Conservation (phyloP, 1,140 invertebrate species). For the Brachionus asplanchnoidis region DNA sequence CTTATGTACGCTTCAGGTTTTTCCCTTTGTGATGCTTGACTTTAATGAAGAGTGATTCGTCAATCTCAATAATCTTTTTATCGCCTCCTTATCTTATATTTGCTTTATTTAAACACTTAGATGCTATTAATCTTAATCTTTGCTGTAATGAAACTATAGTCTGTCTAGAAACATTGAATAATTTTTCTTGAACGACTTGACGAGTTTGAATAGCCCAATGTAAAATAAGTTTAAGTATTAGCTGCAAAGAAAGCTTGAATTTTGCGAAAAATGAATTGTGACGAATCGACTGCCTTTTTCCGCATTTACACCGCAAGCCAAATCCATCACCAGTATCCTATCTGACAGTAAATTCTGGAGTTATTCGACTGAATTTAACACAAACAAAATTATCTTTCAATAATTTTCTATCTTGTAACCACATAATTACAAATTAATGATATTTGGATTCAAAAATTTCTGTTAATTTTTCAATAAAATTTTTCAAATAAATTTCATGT, state of each 20-base stretch:
- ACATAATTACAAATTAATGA: background rate
- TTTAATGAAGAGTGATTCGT: no score
- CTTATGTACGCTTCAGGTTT: no score
- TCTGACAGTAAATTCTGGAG: background rate
- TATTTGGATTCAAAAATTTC: background rate
- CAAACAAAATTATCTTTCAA: background rate
- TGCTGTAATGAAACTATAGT: no score
- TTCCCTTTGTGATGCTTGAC: no score
- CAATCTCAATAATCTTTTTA: no score
- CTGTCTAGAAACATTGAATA: no score
- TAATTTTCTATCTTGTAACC: background rate
- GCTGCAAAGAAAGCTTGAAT: background rate
- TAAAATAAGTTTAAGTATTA: background rate
- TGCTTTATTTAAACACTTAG: no score
- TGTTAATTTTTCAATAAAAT: background rate
- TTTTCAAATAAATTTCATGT: background rate
- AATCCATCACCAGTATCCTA: background rate
- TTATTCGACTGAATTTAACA: background rate
- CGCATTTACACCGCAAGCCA: background rate
- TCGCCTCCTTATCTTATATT: no score
- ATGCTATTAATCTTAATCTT: no score
- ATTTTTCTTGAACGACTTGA: no score
- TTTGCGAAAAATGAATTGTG: background rate
- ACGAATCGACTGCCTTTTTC: background rate
- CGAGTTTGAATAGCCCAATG: background rate